Conservation (phyloP, 1,140 invertebrate species). For the Zaprionus gabonicus region DNA sequence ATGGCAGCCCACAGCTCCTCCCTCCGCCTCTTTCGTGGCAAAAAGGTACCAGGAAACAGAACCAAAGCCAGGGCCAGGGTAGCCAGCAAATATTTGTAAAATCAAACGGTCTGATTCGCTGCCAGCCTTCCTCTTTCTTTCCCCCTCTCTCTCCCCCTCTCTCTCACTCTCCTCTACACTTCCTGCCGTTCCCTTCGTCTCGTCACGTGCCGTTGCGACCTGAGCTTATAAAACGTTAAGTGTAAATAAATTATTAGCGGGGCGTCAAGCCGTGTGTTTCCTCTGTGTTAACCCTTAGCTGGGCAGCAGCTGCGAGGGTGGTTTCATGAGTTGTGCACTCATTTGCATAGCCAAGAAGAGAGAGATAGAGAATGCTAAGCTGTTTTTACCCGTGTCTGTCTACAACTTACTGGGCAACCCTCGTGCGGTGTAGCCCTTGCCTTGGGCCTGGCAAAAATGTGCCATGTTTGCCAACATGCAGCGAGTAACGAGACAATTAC, state of each 20-base stretch:
- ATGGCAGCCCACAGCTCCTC: background rate
- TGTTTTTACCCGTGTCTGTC: background rate
- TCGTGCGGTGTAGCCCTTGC: slow-evolving; percentile 40
- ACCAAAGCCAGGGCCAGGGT: background rate
- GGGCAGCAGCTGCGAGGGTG: slow-evolving; percentile 20
- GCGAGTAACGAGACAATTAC: slow-evolving; percentile 81
- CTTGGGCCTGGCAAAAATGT: slow-evolving; percentile 39
- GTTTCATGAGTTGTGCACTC: background rate
- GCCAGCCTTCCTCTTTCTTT: background rate
- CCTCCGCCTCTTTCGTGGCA: background rate
- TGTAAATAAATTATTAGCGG: slow-evolving; percentile 81
- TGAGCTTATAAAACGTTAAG: slow-evolving; percentile 73
- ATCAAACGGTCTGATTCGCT: slow-evolving; percentile 60
- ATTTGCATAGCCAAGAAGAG: background rate
- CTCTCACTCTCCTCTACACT: background rate
- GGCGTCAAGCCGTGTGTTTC: slow-evolving; percentile 47
- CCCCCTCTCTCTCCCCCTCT: background rate
- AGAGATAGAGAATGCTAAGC: no score
- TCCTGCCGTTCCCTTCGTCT: background rate
- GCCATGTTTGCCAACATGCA: slow-evolving; percentile 74
- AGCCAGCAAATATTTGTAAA: slow-evolving; percentile 72
- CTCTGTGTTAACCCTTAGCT: slow-evolving; percentile 46
- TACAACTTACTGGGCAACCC: background rate
- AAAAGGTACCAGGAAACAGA: slow-evolving; percentile 18
- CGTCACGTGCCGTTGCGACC: slow-evolving; percentile 15